phyloP scores from a whole-genome alignment of 2,113 vertebrate genomes.

The Mesoclemmys tuberculata region DNA sequence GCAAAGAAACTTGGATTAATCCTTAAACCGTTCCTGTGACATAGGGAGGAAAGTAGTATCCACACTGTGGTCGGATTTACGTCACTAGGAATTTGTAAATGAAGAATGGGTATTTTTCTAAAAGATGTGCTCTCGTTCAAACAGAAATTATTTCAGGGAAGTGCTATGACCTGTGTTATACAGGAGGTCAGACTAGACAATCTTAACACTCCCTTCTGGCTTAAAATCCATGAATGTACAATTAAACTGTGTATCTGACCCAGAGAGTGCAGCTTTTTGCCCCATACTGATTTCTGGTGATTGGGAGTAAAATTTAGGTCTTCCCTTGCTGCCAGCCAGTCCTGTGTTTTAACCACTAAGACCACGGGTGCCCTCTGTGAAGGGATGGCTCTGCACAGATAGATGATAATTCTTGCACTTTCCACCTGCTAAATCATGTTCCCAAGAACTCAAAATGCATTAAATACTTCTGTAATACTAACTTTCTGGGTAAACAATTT shows the following conservation, averaged over 20 bases:
- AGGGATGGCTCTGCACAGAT: background rate
- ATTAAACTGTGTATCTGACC: conserved; percentile 46
- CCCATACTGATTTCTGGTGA: background rate
- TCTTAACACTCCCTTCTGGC: background rate
- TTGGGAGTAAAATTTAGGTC: background rate
- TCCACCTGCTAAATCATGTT: background rate
- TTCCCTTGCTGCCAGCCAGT: background rate
- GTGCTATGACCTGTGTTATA: background rate
- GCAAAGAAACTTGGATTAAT: conserved; percentile 8
- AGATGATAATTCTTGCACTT: conserved; percentile 25
- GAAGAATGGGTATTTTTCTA: background rate
- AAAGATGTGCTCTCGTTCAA: background rate
- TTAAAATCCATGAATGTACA: background rate
- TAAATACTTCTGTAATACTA: background rate
- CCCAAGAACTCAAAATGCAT: conserved; percentile 14
- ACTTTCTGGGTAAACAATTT: conserved; percentile 9
- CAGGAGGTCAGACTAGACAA: background rate
- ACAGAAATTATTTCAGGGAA: background rate
- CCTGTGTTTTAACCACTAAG: background rate
- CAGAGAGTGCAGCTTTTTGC: background rate
- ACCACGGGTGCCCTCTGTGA: background rate
- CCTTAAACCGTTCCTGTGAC: conserved; percentile 47
- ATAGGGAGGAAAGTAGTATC: conserved; percentile 14
- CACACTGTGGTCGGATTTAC: background rate
- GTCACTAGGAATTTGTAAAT: background rate